These are phyloP conservation scores for Listronotus oregonensis DNA, from an alignment of 1,140 invertebrate genomes.

Conservation along the genomic window DNA sequence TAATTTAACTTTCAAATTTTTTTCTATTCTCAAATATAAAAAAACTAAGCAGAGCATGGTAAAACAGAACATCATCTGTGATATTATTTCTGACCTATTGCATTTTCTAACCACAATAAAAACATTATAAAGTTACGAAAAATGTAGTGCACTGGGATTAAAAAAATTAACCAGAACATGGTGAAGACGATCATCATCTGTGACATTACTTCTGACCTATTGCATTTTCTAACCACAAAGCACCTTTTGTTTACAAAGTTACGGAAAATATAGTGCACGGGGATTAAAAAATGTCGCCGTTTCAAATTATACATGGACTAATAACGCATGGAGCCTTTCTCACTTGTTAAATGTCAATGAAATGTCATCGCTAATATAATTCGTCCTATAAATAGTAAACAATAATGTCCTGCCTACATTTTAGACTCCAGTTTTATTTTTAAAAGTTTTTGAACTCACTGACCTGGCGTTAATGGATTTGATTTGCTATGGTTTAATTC, in stretches of 20 bases:
- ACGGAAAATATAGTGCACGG: constrained; percentile 2
- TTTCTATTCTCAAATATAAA: no score
- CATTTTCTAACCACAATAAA: constrained; percentile 10
- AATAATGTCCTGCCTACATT: neutral
- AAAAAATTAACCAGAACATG: no score
- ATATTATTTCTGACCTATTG: constrained; percentile 15
- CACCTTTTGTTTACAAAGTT: constrained; percentile 3
- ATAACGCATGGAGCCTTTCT: constrained; percentile 33
- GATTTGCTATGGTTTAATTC: no score
- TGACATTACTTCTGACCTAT: constrained; percentile 17
- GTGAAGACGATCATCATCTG: no score
- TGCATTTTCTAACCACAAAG: constrained; percentile 6
- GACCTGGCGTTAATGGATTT: no score
- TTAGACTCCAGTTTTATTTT: neutral
- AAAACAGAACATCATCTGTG: neutral
- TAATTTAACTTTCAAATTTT: no score
- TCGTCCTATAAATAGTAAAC: constrained; percentile 32
- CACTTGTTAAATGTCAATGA: constrained; percentile 33
- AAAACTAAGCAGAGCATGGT: no score
- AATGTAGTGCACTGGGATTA: constrained; percentile 1
- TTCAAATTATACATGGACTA: constrained; percentile 29
- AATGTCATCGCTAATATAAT: constrained; percentile 30
- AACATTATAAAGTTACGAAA: neutral
- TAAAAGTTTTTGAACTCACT: neutral
- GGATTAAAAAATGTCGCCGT: constrained; percentile 26